A percentile compares a stretch with the other conserved stretches of the same genome.
phyloP scores from a whole-genome alignment of 53 echinoderm and acorn worm genomes.

The Paracentrotus lividus region DNA sequence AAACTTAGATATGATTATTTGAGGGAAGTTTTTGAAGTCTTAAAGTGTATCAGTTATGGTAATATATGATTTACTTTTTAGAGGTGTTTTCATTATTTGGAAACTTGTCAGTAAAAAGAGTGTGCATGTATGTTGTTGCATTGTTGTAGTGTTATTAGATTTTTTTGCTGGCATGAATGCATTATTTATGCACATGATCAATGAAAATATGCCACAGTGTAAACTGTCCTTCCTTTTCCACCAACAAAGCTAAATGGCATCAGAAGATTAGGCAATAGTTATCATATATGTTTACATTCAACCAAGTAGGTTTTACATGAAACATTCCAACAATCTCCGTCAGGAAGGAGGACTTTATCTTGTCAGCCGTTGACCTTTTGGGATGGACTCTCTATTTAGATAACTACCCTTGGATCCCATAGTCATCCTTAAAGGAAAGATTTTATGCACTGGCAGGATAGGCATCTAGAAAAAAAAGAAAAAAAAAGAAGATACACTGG shows the following conservation, averaged over 20 bases:
- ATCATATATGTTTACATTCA: constrained; percentile 25
- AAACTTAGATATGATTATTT: too few relatives aligned
- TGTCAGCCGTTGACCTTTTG: constrained; percentile 2
- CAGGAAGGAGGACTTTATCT: not conserved
- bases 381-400: constrained; percentile 23
- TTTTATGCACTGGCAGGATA: not conserved
- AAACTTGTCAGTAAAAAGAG: not conserved
- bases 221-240: not conserved
- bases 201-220: too few relatives aligned
- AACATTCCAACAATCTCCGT: not conserved
- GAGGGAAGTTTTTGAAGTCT: too few relatives aligned
- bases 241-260: too few relatives aligned
- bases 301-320: not conserved
- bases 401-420: constrained; percentile 29
- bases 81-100: not conserved
- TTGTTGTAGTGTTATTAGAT: too few relatives aligned
- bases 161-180: not conserved
- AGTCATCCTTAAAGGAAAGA: constrained; percentile 17
- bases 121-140: too few relatives aligned
- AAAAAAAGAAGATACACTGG: too few relatives aligned
- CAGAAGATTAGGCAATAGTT: constrained; percentile 14
- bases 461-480: not conserved
- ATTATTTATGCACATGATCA: too few relatives aligned
- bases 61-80: too few relatives aligned
- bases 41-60: too few relatives aligned